These are phyloP conservation scores for Actinia equina DNA, from an alignment of 64 coral and sea anemone genomes.

Conservation along the genomic window DNA sequence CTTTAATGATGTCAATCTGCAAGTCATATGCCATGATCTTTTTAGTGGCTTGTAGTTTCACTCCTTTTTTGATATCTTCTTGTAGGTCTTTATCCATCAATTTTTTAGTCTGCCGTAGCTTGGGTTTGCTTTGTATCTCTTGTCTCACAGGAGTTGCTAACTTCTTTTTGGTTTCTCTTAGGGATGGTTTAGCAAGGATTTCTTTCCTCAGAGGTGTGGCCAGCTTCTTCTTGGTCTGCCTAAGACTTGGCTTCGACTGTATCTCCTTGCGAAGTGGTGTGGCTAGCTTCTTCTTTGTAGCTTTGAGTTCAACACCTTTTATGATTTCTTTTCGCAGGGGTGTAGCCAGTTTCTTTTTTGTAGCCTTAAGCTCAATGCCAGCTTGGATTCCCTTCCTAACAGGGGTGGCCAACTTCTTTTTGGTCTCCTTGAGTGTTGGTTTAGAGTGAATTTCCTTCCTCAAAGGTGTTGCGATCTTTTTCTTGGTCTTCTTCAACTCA, in stretches of 20 bases:
- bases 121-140: constrained; percentile 46
- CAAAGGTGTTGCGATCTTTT: constrained; percentile 65
- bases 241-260: constrained; percentile 35
- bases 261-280: constrained; percentile 77
- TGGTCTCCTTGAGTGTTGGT: constrained; percentile 31
- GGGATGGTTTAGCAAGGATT: constrained; percentile 46
- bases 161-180: constrained; percentile 64
- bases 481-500: constrained; percentile 48
- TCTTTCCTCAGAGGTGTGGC: constrained; percentile 58
- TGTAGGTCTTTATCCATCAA: constrained; percentile 52
- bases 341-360: constrained; percentile 75
- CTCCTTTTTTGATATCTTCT: constrained; percentile 60
- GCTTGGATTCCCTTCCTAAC: constrained; percentile 52
- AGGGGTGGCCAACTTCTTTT: constrained; percentile 68
- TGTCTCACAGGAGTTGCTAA: constrained; percentile 49
- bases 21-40: constrained; percentile 53
- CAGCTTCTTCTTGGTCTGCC: constrained; percentile 54
- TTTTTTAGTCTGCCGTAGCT: constrained; percentile 61
- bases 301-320: constrained; percentile 28
- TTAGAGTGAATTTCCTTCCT: constrained; percentile 43
- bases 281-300: constrained; percentile 48
- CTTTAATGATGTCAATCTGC: constrained; percentile 73
- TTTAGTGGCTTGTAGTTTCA: constrained; percentile 54
- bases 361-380: constrained; percentile 37
- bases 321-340: constrained; percentile 57